A percentile compares a stretch with the other conserved stretches of the same genome.
These are phyloP conservation scores for Uromys caudimaculatus DNA, from an alignment of 2,797 vertebrate genomes.

Conservation along the genomic window DNA sequence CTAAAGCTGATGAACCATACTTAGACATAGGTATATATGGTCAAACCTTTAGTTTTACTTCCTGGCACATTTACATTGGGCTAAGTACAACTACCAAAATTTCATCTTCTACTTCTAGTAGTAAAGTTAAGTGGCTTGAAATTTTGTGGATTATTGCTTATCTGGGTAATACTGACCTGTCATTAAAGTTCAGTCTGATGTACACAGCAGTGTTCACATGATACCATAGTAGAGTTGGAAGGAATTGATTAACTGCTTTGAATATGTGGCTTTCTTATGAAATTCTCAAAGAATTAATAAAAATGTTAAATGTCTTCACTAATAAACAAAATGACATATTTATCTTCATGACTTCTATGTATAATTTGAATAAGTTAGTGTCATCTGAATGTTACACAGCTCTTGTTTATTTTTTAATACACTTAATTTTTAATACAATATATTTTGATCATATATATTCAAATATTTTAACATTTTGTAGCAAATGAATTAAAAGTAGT, in stretches of 20 bases:
- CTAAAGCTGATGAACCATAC: not conserved
- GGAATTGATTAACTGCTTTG: not conserved
- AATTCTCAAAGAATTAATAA: not conserved
- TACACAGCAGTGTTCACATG: not conserved
- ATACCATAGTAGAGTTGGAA: not conserved
- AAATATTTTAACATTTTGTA: not conserved
- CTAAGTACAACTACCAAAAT: not conserved
- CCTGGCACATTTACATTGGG: not conserved
- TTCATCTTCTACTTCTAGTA: not conserved
- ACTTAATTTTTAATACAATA: not conserved
- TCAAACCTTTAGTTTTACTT: not conserved
- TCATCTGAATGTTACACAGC: not conserved
- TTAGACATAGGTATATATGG: not conserved
- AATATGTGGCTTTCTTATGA: not conserved
- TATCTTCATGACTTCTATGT: not conserved
- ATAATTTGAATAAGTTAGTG: not conserved
- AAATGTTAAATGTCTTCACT: not conserved
- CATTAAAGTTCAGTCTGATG: not conserved
- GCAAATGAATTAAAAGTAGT: constrained; percentile 11
- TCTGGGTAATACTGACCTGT: not conserved
- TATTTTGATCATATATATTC: not conserved
- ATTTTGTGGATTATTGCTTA: not conserved
- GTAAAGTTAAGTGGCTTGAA: constrained; percentile 14
- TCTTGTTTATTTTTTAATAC: not conserved
- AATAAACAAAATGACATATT: not conserved